A percentile compares a stretch with the other conserved stretches of the same genome.
phyloP scores from a whole-genome alignment of 1,140 invertebrate species.

The Ectropis grisescens region DNA sequence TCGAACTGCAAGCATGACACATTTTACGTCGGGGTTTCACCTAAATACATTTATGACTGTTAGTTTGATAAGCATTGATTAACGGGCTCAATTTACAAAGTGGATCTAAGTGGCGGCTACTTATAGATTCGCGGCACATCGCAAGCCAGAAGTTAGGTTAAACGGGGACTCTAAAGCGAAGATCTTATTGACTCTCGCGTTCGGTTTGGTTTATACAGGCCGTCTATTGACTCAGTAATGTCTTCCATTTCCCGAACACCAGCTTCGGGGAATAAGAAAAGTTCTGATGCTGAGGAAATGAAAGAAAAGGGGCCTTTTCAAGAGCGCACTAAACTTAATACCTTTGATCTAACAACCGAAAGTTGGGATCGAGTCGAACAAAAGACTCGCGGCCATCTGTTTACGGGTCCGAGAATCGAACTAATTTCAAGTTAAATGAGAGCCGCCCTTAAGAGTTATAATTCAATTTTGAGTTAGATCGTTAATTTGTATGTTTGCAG shows the following conservation, averaged over 20 bases:
- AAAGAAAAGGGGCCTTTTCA: constrained; percentile 48
- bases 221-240: constrained; percentile 55
- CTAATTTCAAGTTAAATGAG: constrained; percentile 58
- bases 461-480: constrained; percentile 39
- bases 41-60: no score
- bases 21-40: no score
- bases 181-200: constrained; percentile 31
- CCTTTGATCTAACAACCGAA: constrained; percentile 52
- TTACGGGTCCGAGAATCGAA: constrained; percentile 30
- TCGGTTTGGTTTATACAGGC: constrained; percentile 31
- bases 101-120: constrained; percentile 5
- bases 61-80: constrained; percentile 16
- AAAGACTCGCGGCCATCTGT: constrained; percentile 41
- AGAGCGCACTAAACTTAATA: constrained; percentile 42
- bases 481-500: constrained; percentile 33
- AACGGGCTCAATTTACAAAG: constrained; percentile 19
- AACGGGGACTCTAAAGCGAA: constrained; percentile 27
- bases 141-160: constrained; percentile 29
- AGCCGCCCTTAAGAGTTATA: constrained; percentile 35
- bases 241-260: constrained; percentile 57
- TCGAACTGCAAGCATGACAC: no score
- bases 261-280: constrained; percentile 53
- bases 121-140: constrained; percentile 23
- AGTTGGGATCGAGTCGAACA: constrained; percentile 52
- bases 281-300: constrained; percentile 44